Evolutionary conservation across 2,113 vertebrate species (phyloP), one percentile per base, ranked within the genome.

Genomic region (Condylura cristata): DNA sequence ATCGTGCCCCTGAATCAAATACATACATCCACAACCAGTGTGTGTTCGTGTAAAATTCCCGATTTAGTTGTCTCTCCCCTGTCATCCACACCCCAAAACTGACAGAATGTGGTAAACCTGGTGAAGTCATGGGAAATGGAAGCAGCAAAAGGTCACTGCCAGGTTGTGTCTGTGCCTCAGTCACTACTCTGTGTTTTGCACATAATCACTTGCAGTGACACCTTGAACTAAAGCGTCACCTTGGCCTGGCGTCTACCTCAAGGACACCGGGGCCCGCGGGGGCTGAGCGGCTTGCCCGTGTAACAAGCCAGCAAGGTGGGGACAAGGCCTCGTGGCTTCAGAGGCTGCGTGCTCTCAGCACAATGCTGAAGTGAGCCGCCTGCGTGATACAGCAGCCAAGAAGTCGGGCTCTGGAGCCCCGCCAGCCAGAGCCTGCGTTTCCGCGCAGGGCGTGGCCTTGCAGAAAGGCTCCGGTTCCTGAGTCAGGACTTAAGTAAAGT

Each of bases 401-500:
- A 68, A 8, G 9, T 56, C 37, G 34, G 46, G 22, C n/a, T 87
- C 75, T 5, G 2, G 41, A 34, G 72, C 13, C 20, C 71, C 80
- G 34, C 2, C 87, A 53, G 61, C 61, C 66, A 63, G 81, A 18
- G 48, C 39, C 48, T 20, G 0, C 72, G 44, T 30, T 26, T 32
- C 13, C n/a, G 61, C 26, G 68, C 14, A 14, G 48, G 17, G 13
- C 3, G 2, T 16, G 28, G 68, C 30, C 37, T 48, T 65, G 12
- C 26, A 39, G 44, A 68, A 39, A 26, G 4, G 56, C 32, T 41
- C 28, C 14, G 7, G 63, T 11, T 80, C 51, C 66, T 79, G n/a
- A n/a, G n/a, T n/a, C n/a, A n/a, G n/a, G 78, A 79, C 41, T 60
- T 89, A 75, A 90, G 85, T 66, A 44, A 56, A 46, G 72, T 63